A percentile compares a stretch with the other conserved stretches of the same genome.
These are phyloP conservation scores for Dromius quadrimaculatus DNA, from an alignment of 2,888 invertebrate species.

Conservation along the genomic window DNA sequence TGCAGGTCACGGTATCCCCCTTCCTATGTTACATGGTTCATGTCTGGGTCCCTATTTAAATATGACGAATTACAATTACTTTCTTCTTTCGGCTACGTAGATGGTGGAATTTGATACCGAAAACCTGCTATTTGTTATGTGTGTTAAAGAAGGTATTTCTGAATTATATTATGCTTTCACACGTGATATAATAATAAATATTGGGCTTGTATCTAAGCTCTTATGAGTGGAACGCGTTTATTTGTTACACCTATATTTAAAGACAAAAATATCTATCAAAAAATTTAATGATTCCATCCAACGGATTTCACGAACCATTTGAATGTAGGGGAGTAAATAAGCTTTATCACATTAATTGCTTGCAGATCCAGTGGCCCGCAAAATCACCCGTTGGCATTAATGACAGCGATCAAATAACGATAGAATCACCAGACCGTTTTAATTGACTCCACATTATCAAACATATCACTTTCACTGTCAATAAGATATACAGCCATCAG, in stretches of 20 bases:
- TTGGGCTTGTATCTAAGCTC: no score
- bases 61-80: conserved; percentile 25
- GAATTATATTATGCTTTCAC: conserved; percentile 5
- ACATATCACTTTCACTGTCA: conserved; percentile 19
- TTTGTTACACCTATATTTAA: no score
- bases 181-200: no score
- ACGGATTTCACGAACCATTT: conserved; percentile 17
- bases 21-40: neutral
- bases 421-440: conserved; percentile 10
- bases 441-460: conserved; percentile 30
- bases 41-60: conserved; percentile 7
- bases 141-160: neutral
- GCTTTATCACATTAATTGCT: conserved; percentile 28
- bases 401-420: conserved; percentile 27
- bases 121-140: neutral
- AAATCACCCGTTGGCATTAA: conserved; percentile 23
- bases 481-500: neutral
- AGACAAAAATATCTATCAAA: no score
- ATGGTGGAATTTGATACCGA: neutral
- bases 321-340: conserved; percentile 29
- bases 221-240: no score
- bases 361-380: conserved; percentile 1
- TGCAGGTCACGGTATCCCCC: conserved; percentile 17
- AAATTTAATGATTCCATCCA: no score
- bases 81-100: conserved; percentile 14